Evolutionary conservation across 2,113 vertebrate genomes (phyloP), one percentile per base, ranked within the genome.

Genomic region (Melanocharis versteri): DNA sequence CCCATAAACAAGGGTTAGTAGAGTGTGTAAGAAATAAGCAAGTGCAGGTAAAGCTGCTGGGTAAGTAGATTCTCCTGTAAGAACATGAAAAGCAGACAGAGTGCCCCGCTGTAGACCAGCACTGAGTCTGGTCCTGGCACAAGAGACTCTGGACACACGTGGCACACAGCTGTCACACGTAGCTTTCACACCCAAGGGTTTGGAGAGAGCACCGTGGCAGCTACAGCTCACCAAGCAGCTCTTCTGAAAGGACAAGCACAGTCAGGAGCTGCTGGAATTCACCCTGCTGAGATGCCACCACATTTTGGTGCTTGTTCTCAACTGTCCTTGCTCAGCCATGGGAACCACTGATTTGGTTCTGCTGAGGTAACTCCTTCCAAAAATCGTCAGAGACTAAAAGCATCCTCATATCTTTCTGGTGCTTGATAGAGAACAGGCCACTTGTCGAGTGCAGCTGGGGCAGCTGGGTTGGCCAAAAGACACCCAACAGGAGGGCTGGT

Each of bases 81-180:
- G n/a, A 84, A 40, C 3, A 15, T 3, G 13, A 88, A 54, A 44
- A 90, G 24, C 30, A 76, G 42, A 80, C 4, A 31, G 28, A 61
- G 27, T 7, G 17, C 76, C 11, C 26, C 0, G 2, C 20, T 28
- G 54, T 22, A 82, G 40, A 60, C 15, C 37, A 76, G 44, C 35
- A 31, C 35, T 1, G 1, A 72, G 24, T 33, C 33, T 57, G 31
- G 16, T 58, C 23, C 56, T 35, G 30, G 37, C 58, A 56, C 17
- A 42, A 42, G 17, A 77, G 30, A 51, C 30, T 64, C 62, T 61
- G 51, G 51, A 57, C 31, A 56, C 0, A 1, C 18, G 11, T 14
- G 28, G 64, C 28, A 60, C 40, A 26, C 2, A 65, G 48, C 23
- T 6, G 2, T 35, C 10, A 2, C 3, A 1, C 0, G 6, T 0